Evolutionary conservation across 92 coral and sea anemone genomes (phyloP).

Genomic region (Parazoanthus swiftii): DNA sequence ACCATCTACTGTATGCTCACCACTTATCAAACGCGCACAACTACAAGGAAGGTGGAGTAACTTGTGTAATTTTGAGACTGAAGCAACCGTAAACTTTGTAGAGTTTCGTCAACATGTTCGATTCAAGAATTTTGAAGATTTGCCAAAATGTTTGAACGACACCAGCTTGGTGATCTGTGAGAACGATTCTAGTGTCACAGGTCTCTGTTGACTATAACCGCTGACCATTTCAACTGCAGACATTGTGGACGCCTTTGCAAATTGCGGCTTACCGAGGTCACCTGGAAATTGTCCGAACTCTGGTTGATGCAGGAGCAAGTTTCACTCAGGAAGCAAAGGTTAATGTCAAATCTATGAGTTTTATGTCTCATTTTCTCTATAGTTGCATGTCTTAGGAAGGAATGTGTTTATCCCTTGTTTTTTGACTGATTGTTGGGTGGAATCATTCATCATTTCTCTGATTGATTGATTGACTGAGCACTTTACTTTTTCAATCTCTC

Average conservation of each 20-base stretch:
- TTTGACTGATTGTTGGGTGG: background rate
- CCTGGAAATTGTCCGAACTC: background rate
- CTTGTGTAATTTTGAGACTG: no score
- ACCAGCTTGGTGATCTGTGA: no score
- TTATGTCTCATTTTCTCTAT: background rate
- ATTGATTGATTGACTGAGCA: no score
- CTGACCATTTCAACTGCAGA: background rate
- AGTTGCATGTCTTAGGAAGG: background rate
- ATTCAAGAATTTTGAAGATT: no score
- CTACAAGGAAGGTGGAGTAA: no score
- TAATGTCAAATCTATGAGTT: background rate
- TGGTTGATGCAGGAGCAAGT: conserved; percentile 6
- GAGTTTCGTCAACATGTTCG: no score
- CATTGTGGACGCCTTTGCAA: conserved; percentile 16
- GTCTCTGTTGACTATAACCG: background rate
- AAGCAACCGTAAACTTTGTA: no score
- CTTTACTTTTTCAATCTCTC: no score
- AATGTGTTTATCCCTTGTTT: background rate
- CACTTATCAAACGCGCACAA: no score
- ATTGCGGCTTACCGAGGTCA: conserved; percentile 22
- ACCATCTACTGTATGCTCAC: no score
- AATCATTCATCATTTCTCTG: background rate
- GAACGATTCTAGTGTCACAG: background rate
- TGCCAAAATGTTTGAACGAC: no score
- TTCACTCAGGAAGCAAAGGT: background rate